A percentile compares a stretch with the other conserved stretches of the same genome.
Conservation (phyloP, 1,140 invertebrate species). For the Drosophila melanogaster region Release_6_plus_ISO1_MT NC_004354.4:8387501-8388000, state of each 20-base stretch:
- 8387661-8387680: not conserved
- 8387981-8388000: not conserved
- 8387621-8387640: too few species aligned
- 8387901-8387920: not conserved
- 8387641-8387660: not conserved
- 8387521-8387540: not conserved
- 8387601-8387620: too few species aligned
- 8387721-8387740: not conserved
- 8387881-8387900: not conserved
- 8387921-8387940: not conserved
- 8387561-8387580: not conserved
- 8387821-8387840: not conserved
- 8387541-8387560: not conserved
- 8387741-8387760: constrained; percentile 1
- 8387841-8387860: not conserved
- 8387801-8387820: not conserved
- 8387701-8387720: not conserved
- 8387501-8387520: not conserved
- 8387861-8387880: not conserved
- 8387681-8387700: not conserved
- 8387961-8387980: not conserved
- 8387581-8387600: too few species aligned
- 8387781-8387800: not conserved
- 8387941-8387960: not conserved
- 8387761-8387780: not conserved